Base-by-base conservation (phyloP, 2,797 vertebrate species). In the Premnoplex brunnescens region DNA sequence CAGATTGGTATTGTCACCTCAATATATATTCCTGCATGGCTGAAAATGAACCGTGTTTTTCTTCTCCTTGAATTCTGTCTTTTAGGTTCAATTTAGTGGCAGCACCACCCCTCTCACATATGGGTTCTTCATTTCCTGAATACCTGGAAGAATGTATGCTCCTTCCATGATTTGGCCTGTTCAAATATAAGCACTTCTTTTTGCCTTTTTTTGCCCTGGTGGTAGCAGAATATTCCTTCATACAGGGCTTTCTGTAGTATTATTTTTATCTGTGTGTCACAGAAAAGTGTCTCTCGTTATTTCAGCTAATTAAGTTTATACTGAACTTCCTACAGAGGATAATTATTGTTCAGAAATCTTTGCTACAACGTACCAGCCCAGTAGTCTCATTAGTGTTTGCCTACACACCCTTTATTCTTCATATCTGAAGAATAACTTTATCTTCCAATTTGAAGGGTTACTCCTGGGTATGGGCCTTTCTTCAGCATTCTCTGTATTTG, bases 1-100 rank as follows among this genome's bases (percentile, higher is more conserved):
- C 79, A 90, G 95, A 91, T 88, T 83, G 89, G 79, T 91, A 91
- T 69, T 94, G 95, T 94, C 89, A 92, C 89, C 87, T 92, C 85
- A 91, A 88, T 96, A 95, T 92, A 83, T 83, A 85, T 92, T 81
- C 72, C 79, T 83, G 88, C 92, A 46, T 81, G 54, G 56, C 39
- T 69, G 82, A 88, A 94, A 81, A 91, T 84, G 82, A 94, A 18
- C 58, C 72, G 39, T 59, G 82, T 92, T 92, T 79, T 87, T 37
- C 59, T 74, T 62, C 80, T 78, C 48, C 89, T 64, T 64, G 37
- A 89, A 27, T 96, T 93, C 87, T 72, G 41, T 93, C 75, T 88
- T 85, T 26, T 80, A 75, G 56, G 75, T 95, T 95, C 72, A 81
- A 15, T 94, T 89, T 92, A 77, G 60, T 66, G 62, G 78, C 87